Evolutionary conservation across 2,113 vertebrate species (phyloP).

Genomic region (Malurus cyaneus): DNA sequence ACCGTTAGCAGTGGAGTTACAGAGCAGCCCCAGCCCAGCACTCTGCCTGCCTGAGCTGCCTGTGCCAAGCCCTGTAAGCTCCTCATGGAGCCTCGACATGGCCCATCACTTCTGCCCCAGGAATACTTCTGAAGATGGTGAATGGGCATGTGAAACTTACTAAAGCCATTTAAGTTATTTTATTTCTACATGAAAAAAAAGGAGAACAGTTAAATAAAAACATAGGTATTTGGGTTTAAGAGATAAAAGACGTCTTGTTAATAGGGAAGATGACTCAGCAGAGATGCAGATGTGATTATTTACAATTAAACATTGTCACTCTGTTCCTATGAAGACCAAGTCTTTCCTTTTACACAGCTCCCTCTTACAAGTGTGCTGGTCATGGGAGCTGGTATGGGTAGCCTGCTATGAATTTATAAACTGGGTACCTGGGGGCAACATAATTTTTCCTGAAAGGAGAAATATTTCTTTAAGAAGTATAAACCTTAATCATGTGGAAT

Average conservation of each 20-base stretch:
- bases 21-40: background rate
- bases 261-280: background rate
- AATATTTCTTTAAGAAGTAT: background rate
- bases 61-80: background rate
- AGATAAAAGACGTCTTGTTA: background rate
- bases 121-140: background rate
- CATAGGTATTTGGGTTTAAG: background rate
- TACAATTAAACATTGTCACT: background rate
- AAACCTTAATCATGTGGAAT: background rate
- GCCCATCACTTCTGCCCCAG: background rate
- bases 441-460: background rate
- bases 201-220: background rate
- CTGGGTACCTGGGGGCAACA: background rate
- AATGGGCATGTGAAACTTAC: background rate
- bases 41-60: background rate
- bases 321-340: background rate
- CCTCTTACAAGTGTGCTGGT: background rate
- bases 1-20: rapidly evolving
- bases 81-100: rapidly evolving
- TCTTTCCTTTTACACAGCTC: background rate
- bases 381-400: background rate
- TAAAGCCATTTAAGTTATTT: background rate
- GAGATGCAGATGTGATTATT: background rate
- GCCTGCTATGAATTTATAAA: background rate
- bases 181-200: background rate